Base-by-base conservation (phyloP, 92 coral and sea anemone species). In the Pocillopora grandis region DNA sequence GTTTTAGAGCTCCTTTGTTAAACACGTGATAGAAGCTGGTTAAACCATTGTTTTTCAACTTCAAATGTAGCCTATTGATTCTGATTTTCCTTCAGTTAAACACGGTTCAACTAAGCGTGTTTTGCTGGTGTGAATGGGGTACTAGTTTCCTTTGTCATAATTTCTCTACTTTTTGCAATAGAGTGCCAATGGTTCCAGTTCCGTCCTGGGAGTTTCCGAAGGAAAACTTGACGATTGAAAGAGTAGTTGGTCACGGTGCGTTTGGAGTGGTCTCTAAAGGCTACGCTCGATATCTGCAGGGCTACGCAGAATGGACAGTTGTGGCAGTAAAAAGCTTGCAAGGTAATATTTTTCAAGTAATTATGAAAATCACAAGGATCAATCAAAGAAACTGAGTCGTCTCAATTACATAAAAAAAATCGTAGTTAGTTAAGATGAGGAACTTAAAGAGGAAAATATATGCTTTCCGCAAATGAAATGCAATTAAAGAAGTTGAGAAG, bases 231-330 rank as follows among this genome's bases (percentile, higher is more conserved):
- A 76, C 78, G 57, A 84, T 84, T 1, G 87, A 84, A 58, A 76
- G 87, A 84, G 82, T 84, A 57, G 64, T 84, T 20, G 87, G 87
- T 13, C 65, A 65, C 19, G 87, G 87, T 56, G 87, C 87, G 21
- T 84, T 84, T 84, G 87, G 87, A 55, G 87, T 84, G 10, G 87
- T 84, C 73, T 84, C 81, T 9, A 75, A 76, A 65, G 87, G 74
- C 31, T 66, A 84, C 62, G 82, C 75, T 18, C 63, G 23, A 5
- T 14, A 66, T 36, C 33, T 84, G 66, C 87, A 81, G 37, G 87
- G 18, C 58, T 17, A 58, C 31, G 19, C 71, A 18, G 87, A 73
- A 0, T 84, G 87, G 87, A 84, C 82, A 35, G 66, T 59, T 52
- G 87, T 84, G 15, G 87, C 87, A 14, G 81, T 84, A 14, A 84